Evolutionary conservation across 2,797 vertebrate genomes (phyloP), one percentile per base, ranked within the genome.

Genomic region (Astyanax mexicanus): DNA sequence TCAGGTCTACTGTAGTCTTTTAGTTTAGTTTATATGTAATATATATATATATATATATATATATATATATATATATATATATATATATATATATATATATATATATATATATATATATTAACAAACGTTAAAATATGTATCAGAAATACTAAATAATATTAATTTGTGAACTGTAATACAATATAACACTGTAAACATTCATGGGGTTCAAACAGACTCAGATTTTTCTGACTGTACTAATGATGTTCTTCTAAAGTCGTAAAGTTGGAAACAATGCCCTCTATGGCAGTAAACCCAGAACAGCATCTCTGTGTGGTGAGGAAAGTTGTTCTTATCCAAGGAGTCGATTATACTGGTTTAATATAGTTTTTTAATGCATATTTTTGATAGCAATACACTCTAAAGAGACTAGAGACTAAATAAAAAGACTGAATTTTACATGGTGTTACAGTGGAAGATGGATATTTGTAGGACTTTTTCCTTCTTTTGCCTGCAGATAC

Each of bases 191-290:
- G n/a, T n/a, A n/a, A n/a, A n/a, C n/a, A n/a, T 3, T 9, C 11
- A 38, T 11, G 40, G 42, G 40, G 40, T n/a, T n/a, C 4, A n/a
- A 45, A 44, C 3, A 19, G 47, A 21, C n/a, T 45, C 3, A 40
- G 3, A 38, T 45, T 5, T 12, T 17, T 17, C n/a, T n/a, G 7
- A 19, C 49, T 3, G 51, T 51, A 23, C 3, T 51, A 49, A 21
- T 21, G 21, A 19, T 51, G 19, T 51, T 1, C 6, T 42, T n/a
- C n/a, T n/a, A n/a, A 45, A 17, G 42, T 10, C 1, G 17, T 45
- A 45, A 45, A 23, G 49, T 72, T 81, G 81, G 27, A 78, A 57
- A 57, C 54, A 32, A 27, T 57, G 54, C 54, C 54, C 54, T 57
- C 54, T 57, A 57, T 57, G 15, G 54, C 54, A 57, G 4, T 17